These are phyloP conservation scores for Artemia sp. DNA, from an alignment of 2,888 invertebrate genomes.

Conservation along the genomic window DNA sequence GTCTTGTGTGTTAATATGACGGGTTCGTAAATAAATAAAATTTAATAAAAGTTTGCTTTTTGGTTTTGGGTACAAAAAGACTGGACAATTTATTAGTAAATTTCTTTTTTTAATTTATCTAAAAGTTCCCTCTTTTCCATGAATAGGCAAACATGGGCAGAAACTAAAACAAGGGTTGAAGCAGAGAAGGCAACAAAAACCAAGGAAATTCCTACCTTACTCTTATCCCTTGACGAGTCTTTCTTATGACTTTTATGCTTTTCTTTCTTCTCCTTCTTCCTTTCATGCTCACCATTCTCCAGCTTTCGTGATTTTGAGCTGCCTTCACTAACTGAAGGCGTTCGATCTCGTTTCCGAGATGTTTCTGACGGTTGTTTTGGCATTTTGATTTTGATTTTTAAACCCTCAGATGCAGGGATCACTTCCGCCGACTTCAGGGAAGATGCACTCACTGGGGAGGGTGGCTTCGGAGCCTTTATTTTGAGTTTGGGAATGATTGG, in stretches of 20 bases:
- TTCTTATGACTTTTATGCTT: conserved; percentile 4
- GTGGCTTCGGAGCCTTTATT: conserved; percentile 9
- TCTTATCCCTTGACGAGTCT: background rate
- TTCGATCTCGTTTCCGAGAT: background rate
- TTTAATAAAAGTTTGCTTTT: too few relatives aligned
- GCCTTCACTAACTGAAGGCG: conserved; percentile 1
- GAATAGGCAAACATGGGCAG: too few relatives aligned
- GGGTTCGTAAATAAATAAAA: too few relatives aligned
- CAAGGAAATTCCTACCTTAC: background rate
- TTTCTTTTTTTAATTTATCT: too few relatives aligned
- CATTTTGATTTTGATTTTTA: conserved; percentile 5
- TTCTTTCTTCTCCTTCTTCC: conserved; percentile 2
- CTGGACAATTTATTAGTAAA: too few relatives aligned
- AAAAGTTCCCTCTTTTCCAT: too few relatives aligned
- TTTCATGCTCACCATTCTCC: conserved; percentile 14
- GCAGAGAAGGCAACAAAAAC: too few relatives aligned
- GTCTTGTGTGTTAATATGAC: too few relatives aligned
- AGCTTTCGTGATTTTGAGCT: background rate
- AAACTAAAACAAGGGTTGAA: too few relatives aligned
- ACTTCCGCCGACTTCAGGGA: conserved; percentile 1
- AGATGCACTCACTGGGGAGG: background rate
- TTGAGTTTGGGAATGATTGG: background rate
- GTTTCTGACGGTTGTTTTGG: background rate
- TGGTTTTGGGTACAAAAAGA: too few relatives aligned
- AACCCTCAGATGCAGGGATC: conserved; percentile 3